Evolutionary conservation across 2,888 invertebrate genomes (phyloP).

Genomic region (Megamerina dolium): DNA sequence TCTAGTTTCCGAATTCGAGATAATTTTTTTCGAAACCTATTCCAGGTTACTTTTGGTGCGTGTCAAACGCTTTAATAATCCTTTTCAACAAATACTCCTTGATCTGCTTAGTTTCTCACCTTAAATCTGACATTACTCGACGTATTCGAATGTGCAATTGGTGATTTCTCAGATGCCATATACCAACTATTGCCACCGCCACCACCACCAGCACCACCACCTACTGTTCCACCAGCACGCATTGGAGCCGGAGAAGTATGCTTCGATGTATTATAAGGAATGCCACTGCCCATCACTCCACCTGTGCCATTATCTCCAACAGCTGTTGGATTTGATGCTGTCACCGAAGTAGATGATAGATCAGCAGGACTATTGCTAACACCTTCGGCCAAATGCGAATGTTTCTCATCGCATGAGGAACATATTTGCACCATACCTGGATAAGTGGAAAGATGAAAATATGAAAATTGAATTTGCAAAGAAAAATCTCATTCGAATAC

Average conservation of each 20-base stretch:
- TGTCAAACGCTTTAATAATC: too few relatives aligned
- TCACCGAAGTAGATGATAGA: too few relatives aligned
- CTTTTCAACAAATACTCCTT: neutral
- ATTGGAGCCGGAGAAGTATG: neutral
- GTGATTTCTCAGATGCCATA: conserved; percentile 47
- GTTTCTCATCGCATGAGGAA: conserved; percentile 76
- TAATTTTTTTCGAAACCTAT: too few relatives aligned
- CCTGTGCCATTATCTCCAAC: conserved; percentile 8
- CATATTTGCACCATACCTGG: conserved; percentile 79
- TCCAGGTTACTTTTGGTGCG: too few relatives aligned
- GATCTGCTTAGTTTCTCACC: conserved; percentile 29
- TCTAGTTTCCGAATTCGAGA: too few relatives aligned
- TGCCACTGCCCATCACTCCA: neutral
- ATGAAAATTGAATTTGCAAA: too few relatives aligned
- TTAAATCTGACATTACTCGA: conserved; percentile 47
- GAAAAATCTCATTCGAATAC: too few relatives aligned
- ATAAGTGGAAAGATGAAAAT: too few relatives aligned
- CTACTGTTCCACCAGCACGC: conserved; percentile 10
- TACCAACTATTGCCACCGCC: conserved; percentile 34
- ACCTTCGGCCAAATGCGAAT: conserved; percentile 52
- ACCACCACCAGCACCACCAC: conserved; percentile 10
- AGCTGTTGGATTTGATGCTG: conserved; percentile 22
- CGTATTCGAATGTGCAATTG: conserved; percentile 45
- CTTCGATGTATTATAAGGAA: neutral
- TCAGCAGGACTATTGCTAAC: conserved; percentile 37